Percentiles rank a stretch among this genome's conserved stretches.
These are phyloP conservation scores for Zosterops hypoxanthus DNA, from an alignment of 2,113 vertebrate genomes.

Conservation along the genomic window DNA sequence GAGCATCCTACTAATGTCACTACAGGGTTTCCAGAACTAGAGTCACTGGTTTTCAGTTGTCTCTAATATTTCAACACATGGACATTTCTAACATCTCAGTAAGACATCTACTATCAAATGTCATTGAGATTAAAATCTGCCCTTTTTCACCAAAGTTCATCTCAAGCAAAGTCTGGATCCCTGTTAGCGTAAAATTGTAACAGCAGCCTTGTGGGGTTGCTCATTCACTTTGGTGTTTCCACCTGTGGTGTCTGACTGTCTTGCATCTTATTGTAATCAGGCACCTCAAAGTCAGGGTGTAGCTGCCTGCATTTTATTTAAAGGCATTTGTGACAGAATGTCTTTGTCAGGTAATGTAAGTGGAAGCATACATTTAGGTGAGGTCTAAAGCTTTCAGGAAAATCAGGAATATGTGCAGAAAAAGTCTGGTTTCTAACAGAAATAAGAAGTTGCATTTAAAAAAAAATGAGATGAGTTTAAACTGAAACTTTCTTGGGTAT, in stretches of 20 bases:
- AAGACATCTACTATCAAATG: background rate
- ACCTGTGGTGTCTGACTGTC: background rate
- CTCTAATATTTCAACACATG: background rate
- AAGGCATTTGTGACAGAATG: background rate
- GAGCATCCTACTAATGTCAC: background rate
- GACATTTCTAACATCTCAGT: background rate
- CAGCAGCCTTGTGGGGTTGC: background rate
- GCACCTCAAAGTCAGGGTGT: background rate
- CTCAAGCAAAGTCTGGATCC: background rate
- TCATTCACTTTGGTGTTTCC: background rate
- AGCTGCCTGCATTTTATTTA: background rate
- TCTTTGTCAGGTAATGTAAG: background rate
- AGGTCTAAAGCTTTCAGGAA: background rate
- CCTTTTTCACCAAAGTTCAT: background rate
- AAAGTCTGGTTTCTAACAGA: background rate
- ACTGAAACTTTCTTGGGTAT: background rate
- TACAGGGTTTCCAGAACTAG: background rate
- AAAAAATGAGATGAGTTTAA: background rate
- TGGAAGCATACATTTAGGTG: background rate
- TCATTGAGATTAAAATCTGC: background rate
- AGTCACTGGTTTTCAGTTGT: background rate
- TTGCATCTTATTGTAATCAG: background rate
- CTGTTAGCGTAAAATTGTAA: background rate
- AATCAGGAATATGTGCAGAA: background rate
- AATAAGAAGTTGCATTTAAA: background rate